A percentile compares a stretch with the other conserved stretches of the same genome.
Evolutionary conservation across 2,797 vertebrate species (phyloP).

Genomic region (Chaunax sp.): DNA sequence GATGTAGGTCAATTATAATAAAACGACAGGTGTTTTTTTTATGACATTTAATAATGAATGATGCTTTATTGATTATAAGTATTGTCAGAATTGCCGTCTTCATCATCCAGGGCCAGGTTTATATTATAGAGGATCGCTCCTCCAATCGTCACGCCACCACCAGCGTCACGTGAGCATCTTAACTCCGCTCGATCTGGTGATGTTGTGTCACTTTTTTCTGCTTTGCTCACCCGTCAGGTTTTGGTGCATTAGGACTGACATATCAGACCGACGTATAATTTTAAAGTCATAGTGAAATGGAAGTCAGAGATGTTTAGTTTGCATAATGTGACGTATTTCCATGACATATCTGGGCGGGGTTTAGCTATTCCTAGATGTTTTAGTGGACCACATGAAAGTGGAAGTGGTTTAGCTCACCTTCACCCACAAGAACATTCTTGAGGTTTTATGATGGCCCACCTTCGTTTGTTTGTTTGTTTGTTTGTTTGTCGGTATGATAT

Average conservation of each 20-base stretch:
- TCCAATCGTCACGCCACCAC: conserved; percentile 24
- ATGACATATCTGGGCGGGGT: too few relatives aligned
- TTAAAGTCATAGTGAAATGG: neutral
- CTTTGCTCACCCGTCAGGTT: neutral
- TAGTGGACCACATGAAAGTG: neutral
- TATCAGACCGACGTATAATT: neutral
- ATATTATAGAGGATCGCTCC: conserved; percentile 39
- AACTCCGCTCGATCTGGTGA: conserved; percentile 29
- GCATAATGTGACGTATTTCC: neutral
- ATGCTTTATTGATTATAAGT: neutral
- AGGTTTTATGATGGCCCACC: too few relatives aligned
- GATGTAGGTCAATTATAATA: too few relatives aligned
- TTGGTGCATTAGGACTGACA: neutral
- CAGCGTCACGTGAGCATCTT: conserved; percentile 66
- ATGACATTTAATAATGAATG: too few relatives aligned
- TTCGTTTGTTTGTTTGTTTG: too few relatives aligned
- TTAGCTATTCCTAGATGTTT: too few relatives aligned
- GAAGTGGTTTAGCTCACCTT: neutral
- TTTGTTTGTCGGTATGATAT: too few relatives aligned
- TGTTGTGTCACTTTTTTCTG: conserved; percentile 47
- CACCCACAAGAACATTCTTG: neutral
- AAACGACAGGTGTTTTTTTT: neutral
- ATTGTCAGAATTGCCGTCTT: conserved; percentile 36
- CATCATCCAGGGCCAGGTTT: conserved; percentile 18
- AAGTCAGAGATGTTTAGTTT: neutral